These are phyloP conservation scores for Drosophila ironensis DNA, from an alignment of 1,140 invertebrate species.

Conservation along the genomic window DNA sequence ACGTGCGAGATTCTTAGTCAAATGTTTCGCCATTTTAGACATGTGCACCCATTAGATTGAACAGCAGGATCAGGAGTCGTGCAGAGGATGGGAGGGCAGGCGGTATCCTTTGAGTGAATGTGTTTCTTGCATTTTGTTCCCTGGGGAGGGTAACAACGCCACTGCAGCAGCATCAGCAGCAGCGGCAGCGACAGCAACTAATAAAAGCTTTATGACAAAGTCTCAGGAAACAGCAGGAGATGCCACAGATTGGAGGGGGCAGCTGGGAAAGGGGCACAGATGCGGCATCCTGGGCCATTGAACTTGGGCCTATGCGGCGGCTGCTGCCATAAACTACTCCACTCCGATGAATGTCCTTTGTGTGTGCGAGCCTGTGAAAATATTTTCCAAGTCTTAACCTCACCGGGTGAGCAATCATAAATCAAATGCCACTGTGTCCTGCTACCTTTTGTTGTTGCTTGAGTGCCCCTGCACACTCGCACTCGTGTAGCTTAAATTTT, in stretches of 20 bases:
- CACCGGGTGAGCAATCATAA: slow-evolving; percentile 76
- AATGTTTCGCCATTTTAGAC: slow-evolving; percentile 71
- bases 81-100: slow-evolving; percentile 20
- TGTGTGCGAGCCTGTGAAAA: slow-evolving; percentile 74
- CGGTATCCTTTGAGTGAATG: neutral
- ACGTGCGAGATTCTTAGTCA: slow-evolving; percentile 62
- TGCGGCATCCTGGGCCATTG: slow-evolving; percentile 23
- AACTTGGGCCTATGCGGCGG: slow-evolving; percentile 32
- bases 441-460: slow-evolving; percentile 77
- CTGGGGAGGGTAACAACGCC: slow-evolving; percentile 3
- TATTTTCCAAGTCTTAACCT: slow-evolving; percentile 79
- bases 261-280: neutral
- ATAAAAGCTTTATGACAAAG: slow-evolving; percentile 64
- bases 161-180: slow-evolving; percentile 29
- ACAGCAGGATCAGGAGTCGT: slow-evolving; percentile 46
- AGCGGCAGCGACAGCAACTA: too few species aligned
- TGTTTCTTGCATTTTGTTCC: slow-evolving; percentile 50
- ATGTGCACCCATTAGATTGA: slow-evolving; percentile 76
- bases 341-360: slow-evolving; percentile 52
- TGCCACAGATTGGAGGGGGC: neutral
- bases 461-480: slow-evolving; percentile 47
- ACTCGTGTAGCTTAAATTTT: slow-evolving; percentile 73
- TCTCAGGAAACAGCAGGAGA: slow-evolving; percentile 25
- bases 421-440: slow-evolving; percentile 69
- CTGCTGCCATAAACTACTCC: neutral